A percentile compares a stretch with the other conserved stretches of the same genome.
Evolutionary conservation across 2,113 vertebrate genomes (phyloP).

Genomic region (Phrynosoma platyrhinos): DNA sequence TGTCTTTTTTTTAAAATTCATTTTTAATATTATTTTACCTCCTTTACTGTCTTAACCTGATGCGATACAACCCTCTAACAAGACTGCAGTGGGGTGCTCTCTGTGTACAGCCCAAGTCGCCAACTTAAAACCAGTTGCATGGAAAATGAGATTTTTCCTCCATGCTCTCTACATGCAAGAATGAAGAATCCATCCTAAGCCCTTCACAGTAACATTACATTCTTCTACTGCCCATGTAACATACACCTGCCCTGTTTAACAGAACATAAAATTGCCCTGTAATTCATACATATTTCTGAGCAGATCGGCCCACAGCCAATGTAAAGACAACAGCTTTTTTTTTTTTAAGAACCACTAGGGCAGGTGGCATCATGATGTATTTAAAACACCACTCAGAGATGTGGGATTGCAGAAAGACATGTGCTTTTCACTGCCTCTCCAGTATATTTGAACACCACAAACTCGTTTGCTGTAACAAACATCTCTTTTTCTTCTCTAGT

Average conservation of each 20-base stretch:
- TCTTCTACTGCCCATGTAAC: background rate
- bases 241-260: background rate
- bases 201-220: background rate
- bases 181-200: background rate
- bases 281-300: background rate
- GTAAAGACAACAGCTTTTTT: background rate
- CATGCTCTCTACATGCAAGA: background rate
- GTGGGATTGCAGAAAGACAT: background rate
- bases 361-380: background rate
- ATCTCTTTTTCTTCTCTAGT: background rate
- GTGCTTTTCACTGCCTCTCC: background rate
- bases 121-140: background rate
- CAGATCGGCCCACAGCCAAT: background rate
- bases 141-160: background rate
- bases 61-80: background rate
- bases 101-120: background rate
- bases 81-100: background rate
- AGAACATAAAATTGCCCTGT: background rate
- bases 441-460: background rate
- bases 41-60: background rate
- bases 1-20: no score
- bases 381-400: no score
- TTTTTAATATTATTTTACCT: no score
- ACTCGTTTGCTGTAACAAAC: background rate
- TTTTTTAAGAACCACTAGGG: background rate